A percentile compares a stretch with the other conserved stretches of the same genome.
Evolutionary conservation across 2,113 vertebrate genomes (phyloP).

Genomic region (Buteo buteo): DNA sequence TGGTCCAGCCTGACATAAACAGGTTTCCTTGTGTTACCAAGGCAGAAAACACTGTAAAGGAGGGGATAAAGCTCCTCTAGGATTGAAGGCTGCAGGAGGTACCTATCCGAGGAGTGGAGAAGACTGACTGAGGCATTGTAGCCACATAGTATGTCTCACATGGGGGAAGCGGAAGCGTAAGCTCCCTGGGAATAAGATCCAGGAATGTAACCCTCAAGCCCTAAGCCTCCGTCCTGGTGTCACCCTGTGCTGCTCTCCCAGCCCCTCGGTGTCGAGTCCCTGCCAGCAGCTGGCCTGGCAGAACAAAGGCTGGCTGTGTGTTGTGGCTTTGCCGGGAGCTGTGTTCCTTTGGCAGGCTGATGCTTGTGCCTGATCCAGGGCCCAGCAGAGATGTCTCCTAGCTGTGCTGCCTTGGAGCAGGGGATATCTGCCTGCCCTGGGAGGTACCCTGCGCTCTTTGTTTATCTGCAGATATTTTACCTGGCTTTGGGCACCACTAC

Average conservation of each 20-base stretch:
- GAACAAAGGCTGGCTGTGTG: conserved; percentile 22
- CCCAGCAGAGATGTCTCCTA: not conserved
- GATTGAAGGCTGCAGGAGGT: not conserved
- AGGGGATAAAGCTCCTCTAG: not conserved
- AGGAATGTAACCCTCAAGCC: not conserved
- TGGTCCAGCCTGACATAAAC: not conserved
- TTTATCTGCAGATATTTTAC: not conserved
- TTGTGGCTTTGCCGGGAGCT: not conserved
- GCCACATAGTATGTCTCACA: not conserved
- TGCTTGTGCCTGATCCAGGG: not conserved
- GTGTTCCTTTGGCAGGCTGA: not conserved
- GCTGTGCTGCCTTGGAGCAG: not conserved
- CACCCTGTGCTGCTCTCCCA: not conserved
- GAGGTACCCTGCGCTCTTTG: not conserved
- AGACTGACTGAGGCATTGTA: not conserved
- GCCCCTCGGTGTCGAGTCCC: fast-evolving
- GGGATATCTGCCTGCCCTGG: not conserved
- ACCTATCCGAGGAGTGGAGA: not conserved
- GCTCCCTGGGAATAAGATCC: not conserved
- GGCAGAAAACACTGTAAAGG: not conserved
- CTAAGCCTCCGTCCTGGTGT: not conserved
- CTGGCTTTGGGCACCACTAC: not conserved
- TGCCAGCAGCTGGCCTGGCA: not conserved
- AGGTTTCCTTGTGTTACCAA: not conserved
- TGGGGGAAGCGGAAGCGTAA: not conserved